Base-by-base conservation (phyloP, 2,888 invertebrate genomes). In the Pyrochroa serraticornis region DNA sequence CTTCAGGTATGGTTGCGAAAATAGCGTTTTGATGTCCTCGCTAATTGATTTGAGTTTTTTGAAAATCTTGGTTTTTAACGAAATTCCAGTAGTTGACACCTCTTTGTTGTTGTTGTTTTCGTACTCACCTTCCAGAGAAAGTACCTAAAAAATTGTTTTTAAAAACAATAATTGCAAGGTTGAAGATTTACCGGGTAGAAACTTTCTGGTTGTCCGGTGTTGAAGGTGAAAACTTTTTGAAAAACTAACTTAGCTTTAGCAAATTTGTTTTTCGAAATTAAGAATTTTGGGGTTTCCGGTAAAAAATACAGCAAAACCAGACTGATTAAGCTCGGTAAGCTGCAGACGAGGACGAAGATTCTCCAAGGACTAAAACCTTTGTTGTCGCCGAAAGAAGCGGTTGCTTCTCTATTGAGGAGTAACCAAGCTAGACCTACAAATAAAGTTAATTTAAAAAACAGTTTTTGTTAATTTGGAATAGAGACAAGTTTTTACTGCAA, bases 281-380 rank as follows among this genome's bases (percentile, higher is more conserved):
- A 71, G 70, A 82, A 85, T 59, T 84, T 75, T 0, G 85, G 85
- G 12, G 84, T 84, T 76, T 85, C 85, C 0, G 85, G 85, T 69
- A 85, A 80, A 0, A 83, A 82, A n/a, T 80, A 65, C 31, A 85
- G 74, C 6, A 83, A 72, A 38, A 82, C 65, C 35, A 82, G 80
- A 51, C 84, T 83, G 47, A 84, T 65, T 14, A 85, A 73, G 43
- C 84, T 84, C 1, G 85, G 85, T 22, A 84, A 70, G 0, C 86
- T 83, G 61, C 87, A 87, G 1, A 87, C 80, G 0, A 84, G 82
- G 22, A 88, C 82, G 70, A 87, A 88, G 9, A 86, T 81, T 2
- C 87, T 75, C 88, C 88, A 88, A 0, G 87, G 85, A 1, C 81
- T 84, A 72, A 85, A 85, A 59, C 77, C 56, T 6, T 60, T 63